phyloP scores from a whole-genome alignment of 2,888 invertebrate species.

The Rhingia campestris region DNA sequence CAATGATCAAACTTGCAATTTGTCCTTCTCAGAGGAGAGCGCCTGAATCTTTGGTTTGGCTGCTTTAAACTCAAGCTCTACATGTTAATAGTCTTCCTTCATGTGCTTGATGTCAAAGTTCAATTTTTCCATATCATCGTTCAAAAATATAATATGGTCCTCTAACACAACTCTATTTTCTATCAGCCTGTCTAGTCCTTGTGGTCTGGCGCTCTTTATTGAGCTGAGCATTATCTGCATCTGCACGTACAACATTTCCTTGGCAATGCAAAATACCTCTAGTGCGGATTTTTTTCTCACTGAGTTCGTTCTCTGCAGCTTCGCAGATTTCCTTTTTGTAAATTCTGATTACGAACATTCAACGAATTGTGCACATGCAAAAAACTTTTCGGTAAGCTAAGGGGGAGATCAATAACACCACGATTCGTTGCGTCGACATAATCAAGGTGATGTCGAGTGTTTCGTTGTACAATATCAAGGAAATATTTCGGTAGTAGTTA shows the following conservation, averaged over 20 bases:
- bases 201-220: slow-evolving; percentile 86
- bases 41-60: slow-evolving; percentile 93
- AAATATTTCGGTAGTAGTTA: slow-evolving; percentile 93
- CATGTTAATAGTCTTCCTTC: slow-evolving; percentile 89
- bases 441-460: slow-evolving; percentile 95
- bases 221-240: slow-evolving; percentile 86
- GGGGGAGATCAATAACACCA: slow-evolving; percentile 84
- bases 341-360: slow-evolving; percentile 88
- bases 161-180: slow-evolving; percentile 91
- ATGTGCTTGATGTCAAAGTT: slow-evolving; percentile 91
- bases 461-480: slow-evolving; percentile 95
- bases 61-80: slow-evolving; percentile 95
- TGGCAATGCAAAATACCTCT: slow-evolving; percentile 94
- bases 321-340: slow-evolving; percentile 91
- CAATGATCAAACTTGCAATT: slow-evolving; percentile 89
- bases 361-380: slow-evolving; percentile 89
- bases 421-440: slow-evolving; percentile 81
- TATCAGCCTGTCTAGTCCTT: slow-evolving; percentile 90
- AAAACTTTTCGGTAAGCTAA: slow-evolving; percentile 88
- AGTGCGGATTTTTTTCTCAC: slow-evolving; percentile 92
- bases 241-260: slow-evolving; percentile 95
- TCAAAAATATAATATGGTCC: slow-evolving; percentile 88
- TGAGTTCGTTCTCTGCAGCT: slow-evolving; percentile 90
- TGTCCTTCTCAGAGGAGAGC: slow-evolving; percentile 90
- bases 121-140: slow-evolving; percentile 89